Percentiles rank a stretch among this genome's conserved stretches.
Conservation (phyloP, 2,888 invertebrate genomes). For the Cephus spinipes region DNA sequence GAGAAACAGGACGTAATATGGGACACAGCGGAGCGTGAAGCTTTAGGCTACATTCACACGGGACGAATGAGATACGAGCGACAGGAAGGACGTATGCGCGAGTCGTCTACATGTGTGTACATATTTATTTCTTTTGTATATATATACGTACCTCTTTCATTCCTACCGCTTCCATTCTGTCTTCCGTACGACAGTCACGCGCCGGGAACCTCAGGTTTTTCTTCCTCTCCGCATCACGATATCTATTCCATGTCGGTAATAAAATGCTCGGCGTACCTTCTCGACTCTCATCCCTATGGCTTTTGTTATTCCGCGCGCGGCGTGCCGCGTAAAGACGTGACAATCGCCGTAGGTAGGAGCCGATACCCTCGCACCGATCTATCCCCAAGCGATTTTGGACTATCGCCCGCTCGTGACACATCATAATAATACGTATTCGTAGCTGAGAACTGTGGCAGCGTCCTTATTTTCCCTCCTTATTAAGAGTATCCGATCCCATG, state of each 20-base stretch:
- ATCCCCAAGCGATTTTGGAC: too few relatives aligned
- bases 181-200: slow-evolving; percentile 1
- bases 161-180: background rate
- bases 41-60: slow-evolving; percentile 16
- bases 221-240: background rate
- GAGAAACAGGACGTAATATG: slow-evolving; percentile 13
- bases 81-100: too few relatives aligned
- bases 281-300: background rate
- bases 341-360: background rate
- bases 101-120: too few relatives aligned
- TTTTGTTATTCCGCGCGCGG: slow-evolving; percentile 3
- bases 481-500: too few relatives aligned
- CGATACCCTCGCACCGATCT: too few relatives aligned
- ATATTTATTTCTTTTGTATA: too few relatives aligned
- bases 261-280: slow-evolving; percentile 2
- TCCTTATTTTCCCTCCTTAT: too few relatives aligned
- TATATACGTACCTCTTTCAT: too few relatives aligned
- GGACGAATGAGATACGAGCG: background rate
- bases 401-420: too few relatives aligned
- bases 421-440: too few relatives aligned
- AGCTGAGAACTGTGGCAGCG: too few relatives aligned
- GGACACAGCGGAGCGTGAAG: slow-evolving; percentile 18
- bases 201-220: background rate
- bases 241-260: slow-evolving; percentile 6
- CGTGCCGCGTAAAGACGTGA: slow-evolving; percentile 1